Evolutionary conservation across 2,888 invertebrate species (phyloP), one percentile per base, ranked within the genome.

Genomic region (Agrenia bidenticulata): DNA sequence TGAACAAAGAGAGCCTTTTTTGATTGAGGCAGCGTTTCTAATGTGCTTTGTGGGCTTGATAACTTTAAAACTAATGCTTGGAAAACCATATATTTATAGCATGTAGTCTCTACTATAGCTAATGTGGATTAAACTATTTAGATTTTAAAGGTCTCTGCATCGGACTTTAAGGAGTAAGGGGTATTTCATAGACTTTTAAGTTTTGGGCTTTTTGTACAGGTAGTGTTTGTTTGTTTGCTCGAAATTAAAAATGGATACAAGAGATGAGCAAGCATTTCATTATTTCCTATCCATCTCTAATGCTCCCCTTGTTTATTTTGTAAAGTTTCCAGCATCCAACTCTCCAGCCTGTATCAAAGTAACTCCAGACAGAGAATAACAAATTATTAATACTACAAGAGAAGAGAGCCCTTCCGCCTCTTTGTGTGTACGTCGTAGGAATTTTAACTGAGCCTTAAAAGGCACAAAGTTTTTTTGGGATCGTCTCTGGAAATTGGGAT

Each of bases 191-290:
- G n/a, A n/a, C n/a, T n/a, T n/a, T n/a, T n/a, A n/a, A n/a, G n/a
- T n/a, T n/a, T n/a, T n/a, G n/a, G n/a, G 5, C 32, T 32, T 32
- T 32, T 32, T 32, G 32, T 32, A 32, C 32, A 32, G 4, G 32
- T 32, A 51, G 9, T 5, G 51, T 7, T 19, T 23, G 51, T 51
- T 51, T 19, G 51, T 51, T 51, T 19, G 21, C 15, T 51, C 23
- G 19, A 51, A 51, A 51, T 51, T 51, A 51, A 51, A 51, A 51
- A 51, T 51, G 51, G 51, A 51, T 51, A 51, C 32, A 11, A 32
- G 32, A 32, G 32, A 32, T 4, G 21, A 51, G 21, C 5, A 23
- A 7, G 23, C 2, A 23, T 24, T 51, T 51, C 51, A 51, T 51
- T 51, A 51, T 51, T 51, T 51, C 24, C 5, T 9, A 23, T 13